Percentiles rank a stretch among this genome's conserved stretches.
These are phyloP conservation scores for Lanius collurio DNA, from an alignment of 2,113 vertebrate genomes.

Conservation along the genomic window DNA sequence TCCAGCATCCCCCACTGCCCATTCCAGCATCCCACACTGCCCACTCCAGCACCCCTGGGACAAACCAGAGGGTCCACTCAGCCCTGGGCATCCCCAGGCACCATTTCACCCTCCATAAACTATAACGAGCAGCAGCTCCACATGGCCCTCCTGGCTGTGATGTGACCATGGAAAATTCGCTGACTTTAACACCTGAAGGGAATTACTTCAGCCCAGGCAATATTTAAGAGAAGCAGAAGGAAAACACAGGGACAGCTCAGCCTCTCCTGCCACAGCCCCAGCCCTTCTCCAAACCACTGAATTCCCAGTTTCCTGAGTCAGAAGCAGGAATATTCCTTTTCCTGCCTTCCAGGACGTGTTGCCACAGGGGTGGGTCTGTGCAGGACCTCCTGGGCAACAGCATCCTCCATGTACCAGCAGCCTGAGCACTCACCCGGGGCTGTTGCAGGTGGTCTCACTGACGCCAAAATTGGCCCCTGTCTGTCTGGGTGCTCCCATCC, in stretches of 20 bases:
- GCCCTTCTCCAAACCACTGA: neutral
- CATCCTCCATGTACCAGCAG: neutral
- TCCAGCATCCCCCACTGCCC: neutral
- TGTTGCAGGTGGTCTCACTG: neutral
- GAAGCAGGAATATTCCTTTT: neutral
- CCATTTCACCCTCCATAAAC: neutral
- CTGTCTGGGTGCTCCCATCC: neutral
- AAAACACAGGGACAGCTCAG: neutral
- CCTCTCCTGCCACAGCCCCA: neutral
- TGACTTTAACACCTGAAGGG: neutral
- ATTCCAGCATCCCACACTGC: neutral
- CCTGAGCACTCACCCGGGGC: neutral
- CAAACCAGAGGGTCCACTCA: neutral
- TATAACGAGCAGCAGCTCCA: neutral
- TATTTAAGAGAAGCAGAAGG: neutral
- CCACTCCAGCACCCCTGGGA: neutral
- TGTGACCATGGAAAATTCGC: neutral
- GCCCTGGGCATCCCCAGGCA: neutral
- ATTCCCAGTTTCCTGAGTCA: accelerated
- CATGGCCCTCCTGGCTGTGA: neutral
- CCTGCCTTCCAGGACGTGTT: neutral
- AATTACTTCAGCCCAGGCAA: neutral
- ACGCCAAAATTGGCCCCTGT: neutral
- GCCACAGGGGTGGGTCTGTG: neutral
- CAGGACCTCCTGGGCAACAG: neutral